A percentile compares a stretch with the other conserved stretches of the same genome.
These are phyloP conservation scores for Falco biarmicus DNA, from an alignment of 2,797 vertebrate genomes.

Conservation along the genomic window DNA sequence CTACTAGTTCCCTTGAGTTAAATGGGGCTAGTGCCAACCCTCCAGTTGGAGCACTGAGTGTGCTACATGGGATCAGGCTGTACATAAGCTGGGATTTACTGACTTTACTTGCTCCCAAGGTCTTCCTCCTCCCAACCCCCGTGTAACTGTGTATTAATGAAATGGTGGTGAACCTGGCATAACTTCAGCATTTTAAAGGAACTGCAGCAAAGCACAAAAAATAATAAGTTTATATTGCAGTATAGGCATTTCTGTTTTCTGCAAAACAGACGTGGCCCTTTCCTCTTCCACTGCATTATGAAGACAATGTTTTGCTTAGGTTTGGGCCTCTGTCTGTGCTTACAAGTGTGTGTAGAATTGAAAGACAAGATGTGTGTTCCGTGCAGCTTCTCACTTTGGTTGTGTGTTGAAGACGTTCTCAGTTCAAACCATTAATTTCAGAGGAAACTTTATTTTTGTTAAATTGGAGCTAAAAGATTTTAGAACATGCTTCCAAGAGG, in stretches of 20 bases:
- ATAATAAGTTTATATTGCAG: not conserved
- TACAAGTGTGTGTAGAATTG: not conserved
- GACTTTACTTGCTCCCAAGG: not conserved
- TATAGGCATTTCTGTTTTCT: not conserved
- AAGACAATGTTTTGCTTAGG: not conserved
- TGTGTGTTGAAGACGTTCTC: not conserved
- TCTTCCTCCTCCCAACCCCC: not conserved
- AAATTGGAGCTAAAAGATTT: not conserved
- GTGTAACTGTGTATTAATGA: not conserved
- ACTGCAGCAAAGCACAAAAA: not conserved
- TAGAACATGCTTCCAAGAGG: not conserved
- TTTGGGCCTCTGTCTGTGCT: not conserved
- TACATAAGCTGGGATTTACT: not conserved
- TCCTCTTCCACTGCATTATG: not conserved
- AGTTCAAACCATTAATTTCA: not conserved
- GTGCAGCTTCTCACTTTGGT: not conserved
- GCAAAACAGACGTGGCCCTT: not conserved
- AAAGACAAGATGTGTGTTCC: not conserved
- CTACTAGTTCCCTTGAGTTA: not conserved
- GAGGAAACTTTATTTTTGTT: not conserved
- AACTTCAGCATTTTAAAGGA: not conserved
- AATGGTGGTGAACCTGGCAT: not conserved
- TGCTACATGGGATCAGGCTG: fast-evolving
- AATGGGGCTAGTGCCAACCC: not conserved
- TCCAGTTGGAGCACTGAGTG: not conserved